A percentile compares a stretch with the other conserved stretches of the same genome.
Evolutionary conservation across 2,113 vertebrate genomes (phyloP).

Genomic region (Chaetodon trifascialis): DNA sequence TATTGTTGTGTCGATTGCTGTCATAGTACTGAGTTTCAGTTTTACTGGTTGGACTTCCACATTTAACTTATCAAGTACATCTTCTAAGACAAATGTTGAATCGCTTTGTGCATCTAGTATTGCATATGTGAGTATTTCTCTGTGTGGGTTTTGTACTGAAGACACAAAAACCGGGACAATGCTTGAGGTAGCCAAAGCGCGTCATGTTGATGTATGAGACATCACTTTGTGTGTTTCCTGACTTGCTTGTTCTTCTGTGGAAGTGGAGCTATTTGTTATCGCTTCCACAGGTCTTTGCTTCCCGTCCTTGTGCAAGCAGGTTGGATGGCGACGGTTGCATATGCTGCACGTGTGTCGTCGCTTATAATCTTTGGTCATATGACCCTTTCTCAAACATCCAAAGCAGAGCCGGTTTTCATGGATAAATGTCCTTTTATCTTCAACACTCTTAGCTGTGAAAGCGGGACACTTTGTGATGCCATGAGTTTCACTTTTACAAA

Average conservation of each 20-base stretch:
- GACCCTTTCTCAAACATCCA: constrained; percentile 16
- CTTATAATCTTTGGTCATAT: not conserved
- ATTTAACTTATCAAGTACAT: constrained; percentile 12
- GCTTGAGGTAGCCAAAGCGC: constrained; percentile 12
- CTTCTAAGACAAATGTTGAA: constrained; percentile 31
- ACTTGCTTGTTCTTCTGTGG: not conserved
- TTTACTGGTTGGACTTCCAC: constrained; percentile 12
- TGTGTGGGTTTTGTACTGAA: constrained; percentile 12
- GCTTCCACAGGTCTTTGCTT: not conserved
- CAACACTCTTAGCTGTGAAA: not conserved
- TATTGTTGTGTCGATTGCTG: constrained; percentile 11
- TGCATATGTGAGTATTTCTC: constrained; percentile 29
- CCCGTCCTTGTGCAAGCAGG: constrained; percentile 3
- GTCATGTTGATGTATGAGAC: not conserved
- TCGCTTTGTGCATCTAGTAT: constrained; percentile 36
- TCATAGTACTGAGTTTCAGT: constrained; percentile 35
- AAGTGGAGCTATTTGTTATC: not conserved
- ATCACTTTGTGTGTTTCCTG: not conserved
- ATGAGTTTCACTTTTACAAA: not conserved
- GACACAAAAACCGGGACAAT: constrained; percentile 32
- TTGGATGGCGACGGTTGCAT: not conserved
- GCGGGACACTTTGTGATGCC: not conserved
- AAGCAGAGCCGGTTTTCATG: constrained; percentile 24
- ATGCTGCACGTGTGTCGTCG: not conserved
- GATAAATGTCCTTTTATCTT: constrained; percentile 14